phyloP scores from a whole-genome alignment of 2,113 vertebrate species.

The Pseudorhombus dupliciocellatus region DNA sequence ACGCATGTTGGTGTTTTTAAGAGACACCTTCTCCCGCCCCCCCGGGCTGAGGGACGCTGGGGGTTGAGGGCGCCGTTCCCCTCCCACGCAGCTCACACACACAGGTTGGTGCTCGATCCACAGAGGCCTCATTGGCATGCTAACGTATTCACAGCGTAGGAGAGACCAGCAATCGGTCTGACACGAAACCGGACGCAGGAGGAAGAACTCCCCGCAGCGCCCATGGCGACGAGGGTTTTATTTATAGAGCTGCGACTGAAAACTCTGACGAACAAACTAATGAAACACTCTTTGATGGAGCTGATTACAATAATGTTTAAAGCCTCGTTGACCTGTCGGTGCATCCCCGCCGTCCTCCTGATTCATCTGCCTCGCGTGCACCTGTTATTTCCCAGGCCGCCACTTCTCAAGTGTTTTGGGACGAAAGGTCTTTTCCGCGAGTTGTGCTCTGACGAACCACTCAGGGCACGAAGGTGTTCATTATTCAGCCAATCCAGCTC shows the following conservation, averaged over 20 bases:
- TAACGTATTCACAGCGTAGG: conserved; percentile 61
- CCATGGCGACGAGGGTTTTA: conserved; percentile 9
- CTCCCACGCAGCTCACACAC: conserved; percentile 51
- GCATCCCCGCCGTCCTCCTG: neutral
- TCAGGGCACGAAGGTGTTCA: conserved; percentile 56
- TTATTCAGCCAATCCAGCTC: conserved; percentile 66
- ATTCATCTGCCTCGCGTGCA: conserved; percentile 9
- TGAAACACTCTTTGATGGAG: too few relatives aligned
- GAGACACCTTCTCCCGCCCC: conserved; percentile 39
- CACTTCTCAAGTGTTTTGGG: conserved; percentile 51
- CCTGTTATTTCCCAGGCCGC: conserved; percentile 13
- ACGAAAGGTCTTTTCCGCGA: conserved; percentile 30
- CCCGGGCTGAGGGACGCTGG: conserved; percentile 27
- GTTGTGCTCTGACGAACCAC: conserved; percentile 42
- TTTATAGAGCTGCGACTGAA: conserved; percentile 13
- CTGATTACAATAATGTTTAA: neutral
- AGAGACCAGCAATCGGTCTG: conserved; percentile 27
- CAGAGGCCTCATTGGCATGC: conserved; percentile 59
- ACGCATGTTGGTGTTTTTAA: conserved; percentile 51
- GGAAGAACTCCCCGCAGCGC: neutral
- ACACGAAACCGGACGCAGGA: conserved; percentile 37
- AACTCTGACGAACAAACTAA: too few relatives aligned
- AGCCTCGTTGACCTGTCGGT: neutral
- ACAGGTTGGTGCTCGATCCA: conserved; percentile 5
- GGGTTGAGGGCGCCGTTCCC: conserved; percentile 26